A percentile compares a stretch with the other conserved stretches of the same genome.
phyloP scores from a whole-genome alignment of 2,113 vertebrate species.

The Eubucco bourcierii region DNA sequence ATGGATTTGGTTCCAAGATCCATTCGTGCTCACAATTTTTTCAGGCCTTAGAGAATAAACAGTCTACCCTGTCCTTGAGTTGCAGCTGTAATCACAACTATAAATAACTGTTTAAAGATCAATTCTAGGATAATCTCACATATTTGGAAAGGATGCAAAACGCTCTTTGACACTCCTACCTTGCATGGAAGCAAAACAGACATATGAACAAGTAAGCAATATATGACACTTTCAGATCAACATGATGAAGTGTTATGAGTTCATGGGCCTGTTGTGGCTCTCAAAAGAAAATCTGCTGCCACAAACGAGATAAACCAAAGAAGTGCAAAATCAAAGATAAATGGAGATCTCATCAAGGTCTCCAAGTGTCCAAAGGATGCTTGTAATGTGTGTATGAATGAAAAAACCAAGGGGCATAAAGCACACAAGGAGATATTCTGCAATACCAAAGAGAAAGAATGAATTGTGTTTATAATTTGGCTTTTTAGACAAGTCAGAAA shows the following conservation, averaged over 20 bases:
- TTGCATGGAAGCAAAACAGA: neutral
- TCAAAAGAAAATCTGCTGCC: neutral
- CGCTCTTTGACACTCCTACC: neutral
- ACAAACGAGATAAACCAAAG: neutral
- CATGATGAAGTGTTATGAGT: neutral
- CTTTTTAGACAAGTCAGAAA: neutral
- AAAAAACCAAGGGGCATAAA: neutral
- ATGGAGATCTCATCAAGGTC: neutral
- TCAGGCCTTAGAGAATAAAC: neutral
- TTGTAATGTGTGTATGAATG: neutral
- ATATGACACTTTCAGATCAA: neutral
- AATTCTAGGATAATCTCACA: neutral
- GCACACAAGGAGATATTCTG: neutral
- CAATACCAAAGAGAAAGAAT: neutral
- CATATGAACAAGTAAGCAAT: neutral
- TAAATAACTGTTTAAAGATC: conserved; percentile 16
- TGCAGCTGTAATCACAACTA: neutral
- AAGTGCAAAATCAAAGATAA: neutral
- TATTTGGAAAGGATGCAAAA: neutral
- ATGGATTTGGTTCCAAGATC: neutral
- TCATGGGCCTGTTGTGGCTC: neutral
- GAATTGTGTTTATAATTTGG: neutral
- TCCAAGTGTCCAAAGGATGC: neutral
- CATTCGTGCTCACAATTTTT: neutral
- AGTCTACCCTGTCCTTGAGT: neutral